Percentiles rank a stretch among this genome's conserved stretches.
Evolutionary conservation across 2,797 vertebrate genomes (phyloP).

Genomic region (Sardinella longiceps): DNA sequence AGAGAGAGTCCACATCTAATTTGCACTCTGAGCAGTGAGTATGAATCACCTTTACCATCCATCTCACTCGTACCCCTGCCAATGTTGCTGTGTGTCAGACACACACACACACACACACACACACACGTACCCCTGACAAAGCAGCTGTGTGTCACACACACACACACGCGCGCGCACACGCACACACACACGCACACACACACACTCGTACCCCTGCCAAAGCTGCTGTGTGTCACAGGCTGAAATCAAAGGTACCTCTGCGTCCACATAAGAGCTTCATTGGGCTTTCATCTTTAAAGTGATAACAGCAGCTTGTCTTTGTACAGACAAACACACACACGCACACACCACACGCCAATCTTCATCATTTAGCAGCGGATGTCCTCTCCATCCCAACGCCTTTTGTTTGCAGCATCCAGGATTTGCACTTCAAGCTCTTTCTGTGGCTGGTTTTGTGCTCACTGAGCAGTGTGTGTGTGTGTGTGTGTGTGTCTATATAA

Average conservation of each 20-base stretch:
- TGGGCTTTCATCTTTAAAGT: constrained; percentile 11
- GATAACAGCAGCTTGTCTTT: background rate
- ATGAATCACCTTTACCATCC: too few species aligned
- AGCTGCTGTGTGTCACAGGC: background rate
- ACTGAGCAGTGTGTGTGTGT: background rate
- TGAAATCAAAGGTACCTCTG: background rate
- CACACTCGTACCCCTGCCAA: too few species aligned
- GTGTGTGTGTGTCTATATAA: background rate
- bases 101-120: background rate
- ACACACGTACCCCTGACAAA: background rate
- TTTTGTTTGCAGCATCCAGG: background rate
- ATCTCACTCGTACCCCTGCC: too few species aligned
- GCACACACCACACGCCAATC: too few species aligned
- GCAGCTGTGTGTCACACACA: background rate
- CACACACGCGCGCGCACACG: too few species aligned
- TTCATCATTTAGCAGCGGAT: background rate
- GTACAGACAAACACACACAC: background rate
- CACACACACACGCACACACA: too few species aligned
- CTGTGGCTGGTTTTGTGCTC: background rate
- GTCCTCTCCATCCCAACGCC: background rate
- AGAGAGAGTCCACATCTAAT: too few species aligned
- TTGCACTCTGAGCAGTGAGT: too few species aligned
- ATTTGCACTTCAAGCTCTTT: background rate
- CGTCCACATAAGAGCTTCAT: background rate
- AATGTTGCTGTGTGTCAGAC: background rate